Evolutionary conservation across 2,113 vertebrate species (phyloP).

Genomic region (Varanus komodoensis): DNA sequence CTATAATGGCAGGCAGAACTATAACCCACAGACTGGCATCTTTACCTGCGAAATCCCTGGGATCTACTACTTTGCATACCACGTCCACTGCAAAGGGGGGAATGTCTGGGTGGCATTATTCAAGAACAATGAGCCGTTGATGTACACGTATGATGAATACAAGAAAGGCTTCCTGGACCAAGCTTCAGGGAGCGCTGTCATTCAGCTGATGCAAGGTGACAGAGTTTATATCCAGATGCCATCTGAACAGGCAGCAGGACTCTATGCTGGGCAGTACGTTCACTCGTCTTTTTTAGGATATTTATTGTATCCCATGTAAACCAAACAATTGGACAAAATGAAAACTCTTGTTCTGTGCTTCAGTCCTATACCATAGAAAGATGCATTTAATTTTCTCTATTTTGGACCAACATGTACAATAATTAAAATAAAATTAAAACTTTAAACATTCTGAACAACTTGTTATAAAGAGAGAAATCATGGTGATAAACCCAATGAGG

Average conservation of each 20-base stretch:
- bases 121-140: conserved; percentile 95
- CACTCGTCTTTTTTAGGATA: conserved; percentile 97
- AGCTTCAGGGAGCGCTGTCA: conserved; percentile 94
- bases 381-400: conserved; percentile 72
- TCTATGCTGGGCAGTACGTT: conserved; percentile 95
- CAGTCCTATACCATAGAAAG: conserved; percentile 72
- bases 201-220: conserved; percentile 88
- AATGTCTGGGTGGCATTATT: conserved; percentile 96
- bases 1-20: conserved; percentile 94
- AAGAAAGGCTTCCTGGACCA: conserved; percentile 97
- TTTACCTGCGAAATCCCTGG: conserved; percentile 95
- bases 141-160: conserved; percentile 98
- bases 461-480: conserved; percentile 56
- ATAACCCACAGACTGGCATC: conserved; percentile 92
- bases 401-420: conserved; percentile 74
- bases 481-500: conserved; percentile 68
- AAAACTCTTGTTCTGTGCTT: conserved; percentile 68
- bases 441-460: conserved; percentile 73
- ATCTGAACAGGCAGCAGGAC: conserved; percentile 95
- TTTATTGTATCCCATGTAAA: conserved; percentile 95
- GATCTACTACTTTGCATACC: conserved; percentile 96
- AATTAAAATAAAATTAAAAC: conserved; percentile 55
- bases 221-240: conserved; percentile 93
- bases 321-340: conserved; percentile 27
- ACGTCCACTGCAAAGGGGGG: conserved; percentile 95